These are phyloP conservation scores for Astatotilapia flaviijosephi DNA, from an alignment of 2,113 vertebrate genomes.

Conservation along the genomic window DNA sequence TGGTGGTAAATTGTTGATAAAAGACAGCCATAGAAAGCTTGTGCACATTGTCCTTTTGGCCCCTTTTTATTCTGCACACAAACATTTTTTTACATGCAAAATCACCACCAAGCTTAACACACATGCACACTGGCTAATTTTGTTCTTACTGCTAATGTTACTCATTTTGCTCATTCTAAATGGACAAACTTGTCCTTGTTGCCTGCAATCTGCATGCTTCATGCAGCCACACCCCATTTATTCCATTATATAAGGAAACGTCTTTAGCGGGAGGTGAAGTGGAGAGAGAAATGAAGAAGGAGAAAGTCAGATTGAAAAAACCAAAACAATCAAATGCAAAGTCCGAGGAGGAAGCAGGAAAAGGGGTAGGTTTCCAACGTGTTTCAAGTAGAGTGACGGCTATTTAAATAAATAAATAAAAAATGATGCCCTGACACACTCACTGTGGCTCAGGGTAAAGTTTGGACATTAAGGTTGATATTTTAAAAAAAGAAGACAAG, in stretches of 20 bases:
- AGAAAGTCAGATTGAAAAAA: not conserved
- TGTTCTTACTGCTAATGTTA: not conserved
- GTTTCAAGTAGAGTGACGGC: not conserved
- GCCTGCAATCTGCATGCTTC: not conserved
- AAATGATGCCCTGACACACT: not conserved
- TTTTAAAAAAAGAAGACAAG: not conserved
- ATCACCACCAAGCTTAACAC: not conserved
- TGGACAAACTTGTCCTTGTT: not conserved
- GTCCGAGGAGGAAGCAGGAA: not conserved
- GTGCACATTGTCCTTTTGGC: too few relatives aligned
- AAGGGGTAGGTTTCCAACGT: not conserved
- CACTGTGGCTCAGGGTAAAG: not conserved
- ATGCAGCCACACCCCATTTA: not conserved
- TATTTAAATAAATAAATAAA: not conserved
- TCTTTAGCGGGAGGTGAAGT: not conserved
- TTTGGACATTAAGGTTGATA: not conserved
- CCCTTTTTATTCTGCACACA: too few relatives aligned
- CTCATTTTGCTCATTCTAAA: not conserved
- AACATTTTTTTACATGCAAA: too few relatives aligned
- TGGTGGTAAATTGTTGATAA: not conserved
- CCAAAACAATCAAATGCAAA: not conserved
- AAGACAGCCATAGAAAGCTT: not conserved
- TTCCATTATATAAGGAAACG: not conserved
- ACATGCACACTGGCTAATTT: not conserved
- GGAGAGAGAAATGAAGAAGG: not conserved